Percentiles rank a stretch among this genome's conserved stretches.
These are phyloP conservation scores for Pseudopodoces humilis DNA, from an alignment of 2,113 vertebrate genomes.

Conservation along the genomic window DNA sequence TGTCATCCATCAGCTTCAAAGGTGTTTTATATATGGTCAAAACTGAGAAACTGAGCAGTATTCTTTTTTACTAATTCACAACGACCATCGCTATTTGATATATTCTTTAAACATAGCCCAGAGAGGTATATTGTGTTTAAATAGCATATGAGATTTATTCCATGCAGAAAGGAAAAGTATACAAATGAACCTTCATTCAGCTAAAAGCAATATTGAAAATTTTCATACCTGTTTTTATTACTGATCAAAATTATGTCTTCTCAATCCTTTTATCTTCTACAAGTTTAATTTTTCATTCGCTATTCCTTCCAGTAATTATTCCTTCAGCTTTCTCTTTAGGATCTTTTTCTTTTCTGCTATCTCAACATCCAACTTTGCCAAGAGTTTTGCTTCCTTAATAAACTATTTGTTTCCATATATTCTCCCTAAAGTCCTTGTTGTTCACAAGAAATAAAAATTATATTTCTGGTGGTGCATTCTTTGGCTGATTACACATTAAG, in stretches of 20 bases:
- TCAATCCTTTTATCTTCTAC: neutral
- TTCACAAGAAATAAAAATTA: neutral
- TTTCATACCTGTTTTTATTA: neutral
- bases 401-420: constrained; percentile 3
- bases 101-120: neutral
- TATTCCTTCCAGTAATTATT: neutral
- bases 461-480: neutral
- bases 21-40: neutral
- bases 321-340: neutral
- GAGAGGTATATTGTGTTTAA: neutral
- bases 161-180: neutral
- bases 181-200: neutral
- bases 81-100: neutral
- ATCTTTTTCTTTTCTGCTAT: neutral
- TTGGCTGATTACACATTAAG: neutral
- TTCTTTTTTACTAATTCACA: neutral
- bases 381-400: constrained; percentile 26
- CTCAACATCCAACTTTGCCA: neutral
- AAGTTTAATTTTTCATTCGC: neutral
- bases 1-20: neutral
- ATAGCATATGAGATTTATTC: neutral
- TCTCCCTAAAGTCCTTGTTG: neutral
- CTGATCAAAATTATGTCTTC: neutral
- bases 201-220: neutral
- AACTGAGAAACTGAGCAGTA: neutral